Evolutionary conservation across 2,113 vertebrate species (phyloP).

Genomic region (Australoheros scitulus): DNA sequence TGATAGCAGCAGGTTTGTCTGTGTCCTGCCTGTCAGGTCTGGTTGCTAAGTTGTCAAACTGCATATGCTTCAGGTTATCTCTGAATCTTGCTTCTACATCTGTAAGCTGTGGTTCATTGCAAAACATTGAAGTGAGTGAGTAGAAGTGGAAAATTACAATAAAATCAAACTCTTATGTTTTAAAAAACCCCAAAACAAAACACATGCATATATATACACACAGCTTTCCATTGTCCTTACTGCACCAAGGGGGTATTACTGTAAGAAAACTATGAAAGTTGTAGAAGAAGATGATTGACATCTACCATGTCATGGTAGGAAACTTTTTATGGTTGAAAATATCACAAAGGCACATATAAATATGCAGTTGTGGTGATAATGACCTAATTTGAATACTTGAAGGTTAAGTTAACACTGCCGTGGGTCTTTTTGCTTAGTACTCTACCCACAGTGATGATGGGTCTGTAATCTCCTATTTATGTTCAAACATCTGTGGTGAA

Average conservation of each 20-base stretch:
- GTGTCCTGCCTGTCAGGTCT: not conserved
- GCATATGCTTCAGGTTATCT: not conserved
- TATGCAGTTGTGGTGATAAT: not conserved
- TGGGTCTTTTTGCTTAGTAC: not conserved
- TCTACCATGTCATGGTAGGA: not conserved
- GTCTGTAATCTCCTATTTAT: constrained; percentile 12
- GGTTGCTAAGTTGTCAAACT: not conserved
- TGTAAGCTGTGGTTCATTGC: not conserved
- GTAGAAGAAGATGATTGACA: not conserved
- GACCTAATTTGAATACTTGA: not conserved
- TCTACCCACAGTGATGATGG: not conserved
- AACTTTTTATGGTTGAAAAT: not conserved
- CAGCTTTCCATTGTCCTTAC: not conserved
- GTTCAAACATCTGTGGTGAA: not conserved
- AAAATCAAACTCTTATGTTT: not conserved
- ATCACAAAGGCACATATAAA: not conserved
- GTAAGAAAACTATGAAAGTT: not conserved
- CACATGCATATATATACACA: not conserved
- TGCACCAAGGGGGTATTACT: not conserved
- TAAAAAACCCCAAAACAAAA: not conserved
- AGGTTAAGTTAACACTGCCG: not conserved
- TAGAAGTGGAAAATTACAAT: constrained; percentile 10
- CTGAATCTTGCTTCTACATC: not conserved
- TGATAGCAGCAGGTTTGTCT: not conserved
- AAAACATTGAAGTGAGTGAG: not conserved